Percentiles rank a stretch among this genome's conserved stretches.
Conservation (phyloP, 2,888 invertebrate genomes). For the Phengaris alcon region DNA sequence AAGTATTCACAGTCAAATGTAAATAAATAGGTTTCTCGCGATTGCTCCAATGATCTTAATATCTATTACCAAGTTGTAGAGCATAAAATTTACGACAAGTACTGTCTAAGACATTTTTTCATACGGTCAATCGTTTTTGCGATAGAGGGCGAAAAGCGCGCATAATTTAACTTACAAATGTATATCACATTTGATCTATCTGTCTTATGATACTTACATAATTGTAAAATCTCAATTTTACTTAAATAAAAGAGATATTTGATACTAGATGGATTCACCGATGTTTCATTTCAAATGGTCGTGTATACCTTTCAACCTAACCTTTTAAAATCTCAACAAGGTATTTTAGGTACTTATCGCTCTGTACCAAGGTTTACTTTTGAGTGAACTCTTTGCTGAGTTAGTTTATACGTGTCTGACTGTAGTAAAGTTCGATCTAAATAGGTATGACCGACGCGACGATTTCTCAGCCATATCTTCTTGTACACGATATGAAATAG, state of each 20-base stretch:
- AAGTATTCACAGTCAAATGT: too few species aligned
- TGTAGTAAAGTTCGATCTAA: conserved; percentile 39
- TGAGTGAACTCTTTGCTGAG: neutral
- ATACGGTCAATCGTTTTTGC: too few species aligned
- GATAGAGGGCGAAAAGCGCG: too few species aligned
- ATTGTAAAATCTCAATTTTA: conserved; percentile 10
- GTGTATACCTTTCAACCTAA: conserved; percentile 21
- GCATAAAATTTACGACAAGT: too few species aligned
- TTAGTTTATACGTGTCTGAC: neutral
- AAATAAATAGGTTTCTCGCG: too few species aligned
- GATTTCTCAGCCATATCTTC: conserved; percentile 42
- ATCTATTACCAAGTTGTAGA: too few species aligned
- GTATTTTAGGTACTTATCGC: neutral
- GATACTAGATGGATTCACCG: conserved; percentile 22
- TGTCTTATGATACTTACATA: neutral
- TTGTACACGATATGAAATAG: conserved; percentile 40
- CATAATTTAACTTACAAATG: too few species aligned
- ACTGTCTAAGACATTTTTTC: too few species aligned
- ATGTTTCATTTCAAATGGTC: conserved; percentile 41
- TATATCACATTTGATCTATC: too few species aligned
- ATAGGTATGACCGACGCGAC: conserved; percentile 42
- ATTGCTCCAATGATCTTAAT: too few species aligned
- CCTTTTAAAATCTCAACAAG: neutral
- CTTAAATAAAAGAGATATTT: conserved; percentile 12
- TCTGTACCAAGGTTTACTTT: neutral